Evolutionary conservation across 1,140 invertebrate species (phyloP).

Genomic region (Sminthurinus signatus): DNA sequence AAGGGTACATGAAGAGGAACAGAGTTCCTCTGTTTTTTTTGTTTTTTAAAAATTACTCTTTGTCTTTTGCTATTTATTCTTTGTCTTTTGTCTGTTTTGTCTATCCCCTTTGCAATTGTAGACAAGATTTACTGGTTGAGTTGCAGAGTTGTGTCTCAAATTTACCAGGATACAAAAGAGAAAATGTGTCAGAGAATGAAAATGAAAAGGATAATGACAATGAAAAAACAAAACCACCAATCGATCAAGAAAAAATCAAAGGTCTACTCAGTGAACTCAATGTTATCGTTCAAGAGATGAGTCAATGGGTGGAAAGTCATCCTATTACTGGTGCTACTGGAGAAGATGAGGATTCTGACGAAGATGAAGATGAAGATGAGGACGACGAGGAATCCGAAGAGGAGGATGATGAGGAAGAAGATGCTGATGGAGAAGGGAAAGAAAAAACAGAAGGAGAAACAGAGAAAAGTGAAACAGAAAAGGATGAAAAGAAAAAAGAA

Average conservation of each 20-base stretch:
- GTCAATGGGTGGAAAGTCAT: conserved; percentile 16
- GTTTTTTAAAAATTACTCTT: not conserved
- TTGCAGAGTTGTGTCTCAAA: conserved; percentile 38
- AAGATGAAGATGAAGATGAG: conserved; percentile 2
- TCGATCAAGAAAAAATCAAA: conserved; percentile 13
- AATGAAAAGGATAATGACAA: too few species aligned
- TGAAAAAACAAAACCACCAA: not conserved
- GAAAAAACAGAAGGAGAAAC: conserved; percentile 1
- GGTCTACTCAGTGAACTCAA: conserved; percentile 22
- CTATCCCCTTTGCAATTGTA: too few species aligned
- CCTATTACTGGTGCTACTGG: not conserved
- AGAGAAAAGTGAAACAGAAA: not conserved
- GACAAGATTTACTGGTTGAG: conserved; percentile 47
- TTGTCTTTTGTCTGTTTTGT: conserved; percentile 39
- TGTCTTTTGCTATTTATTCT: conserved; percentile 10
- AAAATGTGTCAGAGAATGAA: too few species aligned
- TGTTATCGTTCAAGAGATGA: conserved; percentile 20
- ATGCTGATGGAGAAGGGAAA: too few species aligned
- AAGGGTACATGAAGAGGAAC: conserved; percentile 30
- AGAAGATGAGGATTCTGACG: not conserved
- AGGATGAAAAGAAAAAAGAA: conserved; percentile 1
- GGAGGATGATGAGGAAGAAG: too few species aligned
- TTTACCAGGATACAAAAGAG: not conserved
- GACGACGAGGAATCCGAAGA: not conserved
- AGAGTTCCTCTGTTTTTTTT: too few species aligned